These are phyloP conservation scores for Chaetogeoica ovagalla DNA, from an alignment of 2,888 invertebrate genomes.

Conservation along the genomic window DNA sequence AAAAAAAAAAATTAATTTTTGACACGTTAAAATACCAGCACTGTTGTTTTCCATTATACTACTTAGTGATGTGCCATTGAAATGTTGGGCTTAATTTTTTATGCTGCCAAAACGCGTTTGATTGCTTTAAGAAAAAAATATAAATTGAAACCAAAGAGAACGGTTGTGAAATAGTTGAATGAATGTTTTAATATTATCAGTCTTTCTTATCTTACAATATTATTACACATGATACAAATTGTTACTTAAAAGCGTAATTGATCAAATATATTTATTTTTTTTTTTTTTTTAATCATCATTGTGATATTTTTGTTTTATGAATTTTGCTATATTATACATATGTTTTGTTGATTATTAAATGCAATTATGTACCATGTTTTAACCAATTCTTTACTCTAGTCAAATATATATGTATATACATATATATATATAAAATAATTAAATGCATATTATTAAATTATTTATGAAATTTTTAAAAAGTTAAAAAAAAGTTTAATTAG, in stretches of 20 bases:
- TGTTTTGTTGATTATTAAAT: conserved; percentile 40
- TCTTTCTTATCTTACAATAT: conserved; percentile 17
- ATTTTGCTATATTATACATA: conserved; percentile 29
- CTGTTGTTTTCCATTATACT: conserved; percentile 19
- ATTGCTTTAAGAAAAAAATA: conserved; percentile 31
- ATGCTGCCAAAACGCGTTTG: conserved; percentile 38
- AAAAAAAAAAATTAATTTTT: conserved; percentile 14
- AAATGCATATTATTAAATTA: conserved; percentile 36
- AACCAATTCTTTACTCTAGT: conserved; percentile 34
- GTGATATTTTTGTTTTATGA: conserved; percentile 44
- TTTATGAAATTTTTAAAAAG: conserved; percentile 50
- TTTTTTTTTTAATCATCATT: conserved; percentile 24
- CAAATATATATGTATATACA: conserved; percentile 23
- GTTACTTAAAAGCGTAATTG: conserved; percentile 28
- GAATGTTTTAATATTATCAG: not conserved
- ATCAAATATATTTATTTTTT: no score
- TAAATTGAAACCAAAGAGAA: conserved; percentile 5
- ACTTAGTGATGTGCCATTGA: conserved; percentile 42
- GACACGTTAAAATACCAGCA: conserved; percentile 40
- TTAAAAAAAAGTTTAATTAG: no score
- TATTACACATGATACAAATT: conserved; percentile 1
- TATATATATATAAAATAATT: conserved; percentile 6
- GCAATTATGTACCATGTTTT: conserved; percentile 11
- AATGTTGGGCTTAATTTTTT: conserved; percentile 38
- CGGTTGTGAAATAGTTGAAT: conserved; percentile 44